Percentiles rank a stretch among this genome's conserved stretches.
phyloP scores from a whole-genome alignment of 2,797 vertebrate genomes.

The Steatocranus sp. region DNA sequence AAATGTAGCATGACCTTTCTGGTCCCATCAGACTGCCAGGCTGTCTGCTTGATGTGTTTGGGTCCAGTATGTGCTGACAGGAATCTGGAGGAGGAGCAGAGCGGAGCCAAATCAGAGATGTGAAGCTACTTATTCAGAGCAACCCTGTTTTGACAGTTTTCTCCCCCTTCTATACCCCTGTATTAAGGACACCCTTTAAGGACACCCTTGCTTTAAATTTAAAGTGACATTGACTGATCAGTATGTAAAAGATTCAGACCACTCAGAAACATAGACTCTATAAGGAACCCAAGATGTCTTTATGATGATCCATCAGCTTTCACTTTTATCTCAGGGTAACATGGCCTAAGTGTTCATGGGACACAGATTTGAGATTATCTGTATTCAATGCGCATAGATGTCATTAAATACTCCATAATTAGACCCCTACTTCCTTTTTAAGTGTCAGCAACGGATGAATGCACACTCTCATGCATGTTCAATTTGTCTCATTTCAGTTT shows the following conservation, averaged over 20 bases:
- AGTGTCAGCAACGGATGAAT: conserved; percentile 6
- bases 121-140: conserved; percentile 36
- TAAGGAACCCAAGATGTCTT: neutral
- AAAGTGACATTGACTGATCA: conserved; percentile 17
- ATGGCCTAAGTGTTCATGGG: neutral
- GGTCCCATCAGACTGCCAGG: conserved; percentile 51
- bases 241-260: conserved; percentile 10
- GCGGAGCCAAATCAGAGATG: conserved; percentile 28
- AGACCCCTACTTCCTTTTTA: neutral
- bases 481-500: conserved; percentile 21
- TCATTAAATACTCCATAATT: conserved; percentile 17
- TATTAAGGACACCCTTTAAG: conserved; percentile 18
- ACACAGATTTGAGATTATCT: neutral
- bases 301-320: neutral
- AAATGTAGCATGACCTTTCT: conserved; percentile 69
- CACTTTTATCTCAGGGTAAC: conserved; percentile 9
- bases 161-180: neutral
- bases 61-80: conserved; percentile 56
- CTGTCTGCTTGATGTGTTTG: conserved; percentile 63
- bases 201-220: neutral
- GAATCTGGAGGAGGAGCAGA: conserved; percentile 39
- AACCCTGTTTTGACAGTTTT: conserved; percentile 35
- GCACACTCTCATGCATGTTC: neutral
- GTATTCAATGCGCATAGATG: neutral
- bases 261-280: neutral